These are phyloP conservation scores for Metridium senile DNA, from an alignment of 92 coral and sea anemone genomes.

Conservation along the genomic window DNA sequence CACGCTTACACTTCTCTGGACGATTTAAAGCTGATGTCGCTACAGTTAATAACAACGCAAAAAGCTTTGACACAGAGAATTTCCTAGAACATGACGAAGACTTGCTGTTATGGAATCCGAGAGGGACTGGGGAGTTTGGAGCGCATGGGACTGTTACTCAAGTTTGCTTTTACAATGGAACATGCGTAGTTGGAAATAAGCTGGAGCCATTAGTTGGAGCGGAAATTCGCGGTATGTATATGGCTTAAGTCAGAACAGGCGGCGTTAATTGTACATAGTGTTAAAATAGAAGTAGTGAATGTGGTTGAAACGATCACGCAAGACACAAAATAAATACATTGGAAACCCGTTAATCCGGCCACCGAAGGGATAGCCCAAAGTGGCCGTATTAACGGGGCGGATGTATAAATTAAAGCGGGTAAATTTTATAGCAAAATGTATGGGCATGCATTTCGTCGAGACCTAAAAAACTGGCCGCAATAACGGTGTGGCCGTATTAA, in stretches of 20 bases:
- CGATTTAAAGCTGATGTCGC: constrained; percentile 39
- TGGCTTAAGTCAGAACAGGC: too few relatives aligned
- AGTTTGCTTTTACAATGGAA: constrained; percentile 38
- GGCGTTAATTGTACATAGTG: background rate
- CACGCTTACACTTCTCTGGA: constrained; percentile 64
- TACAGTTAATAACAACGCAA: constrained; percentile 50
- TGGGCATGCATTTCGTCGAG: too few relatives aligned
- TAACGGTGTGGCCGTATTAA: too few relatives aligned
- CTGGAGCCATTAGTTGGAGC: background rate
- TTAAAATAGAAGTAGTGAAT: background rate
- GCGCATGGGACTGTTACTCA: constrained; percentile 30
- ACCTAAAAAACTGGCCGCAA: too few relatives aligned
- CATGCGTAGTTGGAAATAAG: constrained; percentile 22
- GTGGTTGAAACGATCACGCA: too few relatives aligned
- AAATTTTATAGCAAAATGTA: too few relatives aligned
- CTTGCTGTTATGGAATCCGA: constrained; percentile 38
- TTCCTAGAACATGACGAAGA: constrained; percentile 9
- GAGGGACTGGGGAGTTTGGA: constrained; percentile 54
- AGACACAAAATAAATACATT: too few relatives aligned
- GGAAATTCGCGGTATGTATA: background rate
- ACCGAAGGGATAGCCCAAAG: too few relatives aligned
- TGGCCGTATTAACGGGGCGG: too few relatives aligned
- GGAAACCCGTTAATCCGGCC: too few relatives aligned
- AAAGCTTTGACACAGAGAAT: constrained; percentile 40
- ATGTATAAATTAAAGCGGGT: too few relatives aligned